A percentile compares a stretch with the other conserved stretches of the same genome.
Conservation (phyloP, 2,888 invertebrate genomes). For the Mantis religiosa region DNA sequence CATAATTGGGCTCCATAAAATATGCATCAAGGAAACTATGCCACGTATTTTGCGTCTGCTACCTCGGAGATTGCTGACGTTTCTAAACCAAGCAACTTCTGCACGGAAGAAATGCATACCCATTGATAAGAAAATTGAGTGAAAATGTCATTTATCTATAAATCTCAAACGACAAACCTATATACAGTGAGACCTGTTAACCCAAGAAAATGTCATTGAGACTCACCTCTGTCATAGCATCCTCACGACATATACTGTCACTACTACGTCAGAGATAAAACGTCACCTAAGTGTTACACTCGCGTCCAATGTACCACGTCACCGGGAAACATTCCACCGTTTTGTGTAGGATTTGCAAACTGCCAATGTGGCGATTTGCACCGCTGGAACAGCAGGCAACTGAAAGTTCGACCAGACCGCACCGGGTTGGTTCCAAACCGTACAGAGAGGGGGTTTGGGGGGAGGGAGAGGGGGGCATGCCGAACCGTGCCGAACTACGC, state of each 20-base stretch:
- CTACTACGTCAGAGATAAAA: neutral
- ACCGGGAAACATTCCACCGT: neutral
- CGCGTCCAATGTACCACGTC: neutral
- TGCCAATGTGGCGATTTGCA: neutral
- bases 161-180: too few relatives aligned
- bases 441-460: neutral
- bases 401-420: neutral
- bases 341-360: neutral
- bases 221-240: neutral
- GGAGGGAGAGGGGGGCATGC: neutral
- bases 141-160: too few relatives aligned
- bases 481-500: conserved; percentile 36
- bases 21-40: too few relatives aligned
- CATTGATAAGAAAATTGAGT: too few relatives aligned
- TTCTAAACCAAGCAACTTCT: too few relatives aligned
- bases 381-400: neutral
- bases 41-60: too few relatives aligned
- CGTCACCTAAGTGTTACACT: neutral
- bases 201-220: neutral
- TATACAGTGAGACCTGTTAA: too few relatives aligned
- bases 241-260: neutral
- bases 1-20: too few relatives aligned
- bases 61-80: too few relatives aligned
- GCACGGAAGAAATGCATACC: too few relatives aligned
- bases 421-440: neutral